These are phyloP conservation scores for Chlamydotis undulata DNA, from an alignment of 2,113 vertebrate species.

Conservation along the genomic window DNA sequence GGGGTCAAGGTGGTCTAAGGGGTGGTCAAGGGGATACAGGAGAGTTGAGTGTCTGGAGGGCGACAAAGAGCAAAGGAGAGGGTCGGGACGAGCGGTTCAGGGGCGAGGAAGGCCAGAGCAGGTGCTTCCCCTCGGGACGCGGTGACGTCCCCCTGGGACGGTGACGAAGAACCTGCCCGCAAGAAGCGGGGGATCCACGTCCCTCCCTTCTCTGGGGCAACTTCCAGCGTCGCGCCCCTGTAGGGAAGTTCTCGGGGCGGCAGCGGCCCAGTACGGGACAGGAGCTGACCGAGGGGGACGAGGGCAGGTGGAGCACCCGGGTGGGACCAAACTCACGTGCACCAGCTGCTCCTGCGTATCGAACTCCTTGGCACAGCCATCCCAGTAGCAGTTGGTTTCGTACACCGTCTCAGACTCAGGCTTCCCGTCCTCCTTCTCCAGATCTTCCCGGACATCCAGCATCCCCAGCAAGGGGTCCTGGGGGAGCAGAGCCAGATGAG, in stretches of 20 bases:
- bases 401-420: conserved; percentile 89
- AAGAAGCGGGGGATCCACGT: not conserved
- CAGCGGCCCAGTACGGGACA: not conserved
- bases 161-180: not conserved
- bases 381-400: conserved; percentile 97
- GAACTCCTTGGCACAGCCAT: conserved; percentile 93
- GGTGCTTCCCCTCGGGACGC: not conserved
- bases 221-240: not conserved
- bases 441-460: conserved; percentile 89
- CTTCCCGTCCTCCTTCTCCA: conserved; percentile 94
- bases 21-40: no score
- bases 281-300: not conserved
- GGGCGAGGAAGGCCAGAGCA: not conserved
- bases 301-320: not conserved
- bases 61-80: not conserved
- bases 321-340: conserved; percentile 80
- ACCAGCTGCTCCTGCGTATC: conserved; percentile 97
- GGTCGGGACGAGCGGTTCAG: not conserved
- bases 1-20: not conserved
- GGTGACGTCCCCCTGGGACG: no score
- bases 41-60: not conserved
- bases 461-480: conserved; percentile 92
- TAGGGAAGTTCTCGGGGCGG: accelerated
- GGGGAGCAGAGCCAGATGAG: not conserved
- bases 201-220: not conserved